phyloP scores from a whole-genome alignment of 2,888 invertebrate genomes.

The Idaea straminata region DNA sequence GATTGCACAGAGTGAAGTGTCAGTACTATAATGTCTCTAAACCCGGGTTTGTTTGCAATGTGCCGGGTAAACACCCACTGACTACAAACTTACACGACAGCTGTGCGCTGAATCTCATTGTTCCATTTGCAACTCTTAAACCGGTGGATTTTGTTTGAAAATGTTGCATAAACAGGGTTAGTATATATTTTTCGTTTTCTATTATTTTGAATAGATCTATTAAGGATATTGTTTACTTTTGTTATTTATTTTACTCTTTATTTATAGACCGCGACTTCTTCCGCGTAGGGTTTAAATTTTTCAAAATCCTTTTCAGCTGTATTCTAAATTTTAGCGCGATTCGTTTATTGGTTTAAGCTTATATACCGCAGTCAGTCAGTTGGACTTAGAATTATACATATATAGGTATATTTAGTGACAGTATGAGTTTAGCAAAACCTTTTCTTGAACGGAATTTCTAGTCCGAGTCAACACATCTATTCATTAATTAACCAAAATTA shows the following conservation, averaged over 20 bases:
- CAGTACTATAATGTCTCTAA: conserved; percentile 13
- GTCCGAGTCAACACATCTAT: background rate
- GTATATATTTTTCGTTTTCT: conserved; percentile 42
- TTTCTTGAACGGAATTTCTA: too few relatives aligned
- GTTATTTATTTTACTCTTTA: background rate
- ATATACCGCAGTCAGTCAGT: too few relatives aligned
- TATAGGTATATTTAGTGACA: too few relatives aligned
- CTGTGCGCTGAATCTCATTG: conserved; percentile 55
- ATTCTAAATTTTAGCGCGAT: too few relatives aligned
- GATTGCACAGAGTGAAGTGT: conserved; percentile 7
- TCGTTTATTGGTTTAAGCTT: too few relatives aligned
- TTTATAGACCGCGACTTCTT: too few relatives aligned
- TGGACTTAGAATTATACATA: too few relatives aligned
- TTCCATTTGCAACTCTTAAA: conserved; percentile 51
- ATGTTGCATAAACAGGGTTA: conserved; percentile 50
- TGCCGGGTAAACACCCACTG: conserved; percentile 41
- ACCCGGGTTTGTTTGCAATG: conserved; percentile 37
- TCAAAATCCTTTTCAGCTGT: too few relatives aligned
- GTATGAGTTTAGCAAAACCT: too few relatives aligned
- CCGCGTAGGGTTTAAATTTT: too few relatives aligned
- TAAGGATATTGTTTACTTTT: conserved; percentile 7
- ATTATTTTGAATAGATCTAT: conserved; percentile 11
- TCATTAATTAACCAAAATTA: background rate
- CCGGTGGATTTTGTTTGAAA: conserved; percentile 40
- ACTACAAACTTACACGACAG: conserved; percentile 50